Evolutionary conservation across 2,888 invertebrate species (phyloP).

Genomic region (Hypomecis punctinalis): DNA sequence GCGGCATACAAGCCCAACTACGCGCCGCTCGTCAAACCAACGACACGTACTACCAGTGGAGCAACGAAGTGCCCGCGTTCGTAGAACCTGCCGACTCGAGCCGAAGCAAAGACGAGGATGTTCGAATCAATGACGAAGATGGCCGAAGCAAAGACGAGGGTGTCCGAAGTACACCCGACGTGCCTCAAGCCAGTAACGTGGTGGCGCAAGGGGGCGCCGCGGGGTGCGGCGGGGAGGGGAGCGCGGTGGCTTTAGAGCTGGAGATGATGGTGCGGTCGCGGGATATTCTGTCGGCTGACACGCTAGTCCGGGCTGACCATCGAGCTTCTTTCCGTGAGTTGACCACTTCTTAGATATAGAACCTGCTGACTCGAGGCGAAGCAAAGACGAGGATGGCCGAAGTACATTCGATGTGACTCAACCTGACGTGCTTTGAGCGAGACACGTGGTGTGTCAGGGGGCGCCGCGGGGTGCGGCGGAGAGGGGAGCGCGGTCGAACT

Average conservation of each 20-base stretch:
- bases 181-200: constrained; percentile 44
- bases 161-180: not conserved
- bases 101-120: not conserved
- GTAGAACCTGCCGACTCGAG: constrained; percentile 40
- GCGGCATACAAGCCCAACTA: constrained; percentile 29
- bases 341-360: not conserved
- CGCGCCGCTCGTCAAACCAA: constrained; percentile 61
- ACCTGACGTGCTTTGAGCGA: constrained; percentile 18
- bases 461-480: constrained; percentile 51
- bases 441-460: constrained; percentile 59
- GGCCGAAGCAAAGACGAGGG: constrained; percentile 44
- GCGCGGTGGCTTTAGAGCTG: constrained; percentile 66
- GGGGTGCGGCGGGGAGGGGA: constrained; percentile 51
- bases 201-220: constrained; percentile 59
- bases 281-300: constrained; percentile 85
- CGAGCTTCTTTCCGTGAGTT: constrained; percentile 66
- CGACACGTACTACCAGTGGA: constrained; percentile 52
- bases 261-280: constrained; percentile 78
- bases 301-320: constrained; percentile 86
- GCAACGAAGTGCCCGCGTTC: constrained; percentile 49
- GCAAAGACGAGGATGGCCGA: constrained; percentile 43
- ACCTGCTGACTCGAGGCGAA: too few species aligned
- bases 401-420: too few species aligned
- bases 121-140: constrained; percentile 30
- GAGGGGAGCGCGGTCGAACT: constrained; percentile 61